Base-by-base conservation (phyloP, 2,888 invertebrate genomes). In the Acanthoscelides obtectus region DNA sequence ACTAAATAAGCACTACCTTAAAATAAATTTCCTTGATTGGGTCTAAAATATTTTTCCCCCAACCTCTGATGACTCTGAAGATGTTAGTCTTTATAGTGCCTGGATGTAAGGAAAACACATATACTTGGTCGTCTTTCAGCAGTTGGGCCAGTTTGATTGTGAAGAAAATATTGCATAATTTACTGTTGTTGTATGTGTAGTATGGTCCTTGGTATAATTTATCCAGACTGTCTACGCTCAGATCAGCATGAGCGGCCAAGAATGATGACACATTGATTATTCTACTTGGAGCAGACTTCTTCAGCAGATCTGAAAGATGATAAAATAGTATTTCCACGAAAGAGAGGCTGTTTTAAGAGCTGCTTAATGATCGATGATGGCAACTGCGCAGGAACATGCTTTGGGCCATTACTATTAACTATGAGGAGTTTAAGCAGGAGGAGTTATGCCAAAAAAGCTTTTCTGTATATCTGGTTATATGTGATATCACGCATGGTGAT, bases 241-340 rank as follows among this genome's bases (percentile, higher is more conserved):
- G 66, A 67, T 75, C 75, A 0, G 74, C 77, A 12, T 69, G 70
- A 22, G 74, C 75, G 0, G 78, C 80, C 65, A 75, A 65, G 0
- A 73, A 19, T 17, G 82, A 82, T 0, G 82, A 76, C 0, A 82
- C 80, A 67, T 80, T 82, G 12, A 82, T 74, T 69, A 82, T 80
- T 69, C 80, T 73, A 64, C 79, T 78, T n/a, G 78, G 77, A 22
- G 77, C 75, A 20, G 80, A 76, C 75, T 80, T 80, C 70, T 79
- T 82, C 66, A 90, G 82, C 80, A 90, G 88, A 72, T 87, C 88
- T 71, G 87, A 87, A 80, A 88, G 64, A 20, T 45, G 69, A 21
- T 19, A 71, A 8, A 21, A 1, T 19, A 19, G 27, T 66, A 67
- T 22, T 25, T 25, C 19, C 8, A 20, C 63, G n/a, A 20, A 25